phyloP scores from a whole-genome alignment of 2,113 vertebrate genomes.

The Todiramphus saurophagus region DNA sequence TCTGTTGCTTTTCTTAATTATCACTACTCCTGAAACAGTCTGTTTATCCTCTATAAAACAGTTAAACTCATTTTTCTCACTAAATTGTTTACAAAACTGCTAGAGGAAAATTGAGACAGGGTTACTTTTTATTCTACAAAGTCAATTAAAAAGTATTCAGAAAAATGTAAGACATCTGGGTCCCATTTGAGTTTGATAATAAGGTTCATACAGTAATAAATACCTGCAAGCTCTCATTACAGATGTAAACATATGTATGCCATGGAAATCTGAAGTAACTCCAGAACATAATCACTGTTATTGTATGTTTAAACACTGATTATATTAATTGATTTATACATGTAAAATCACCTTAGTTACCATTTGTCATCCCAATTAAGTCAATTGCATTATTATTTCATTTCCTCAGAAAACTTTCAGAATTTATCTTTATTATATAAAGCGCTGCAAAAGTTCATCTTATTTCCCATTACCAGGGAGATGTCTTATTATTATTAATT shows the following conservation, averaged over 20 bases:
- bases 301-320: not conserved
- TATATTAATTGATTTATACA: not conserved
- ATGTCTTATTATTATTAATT: conserved; percentile 14
- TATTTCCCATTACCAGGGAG: not conserved
- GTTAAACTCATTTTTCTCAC: not conserved
- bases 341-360: not conserved
- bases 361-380: not conserved
- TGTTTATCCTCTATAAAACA: not conserved
- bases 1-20: conserved; percentile 30
- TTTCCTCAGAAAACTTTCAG: not conserved
- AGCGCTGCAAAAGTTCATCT: not conserved
- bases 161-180: not conserved
- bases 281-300: not conserved
- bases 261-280: not conserved
- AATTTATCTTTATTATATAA: not conserved
- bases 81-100: not conserved
- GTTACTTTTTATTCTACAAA: not conserved
- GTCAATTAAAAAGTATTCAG: not conserved
- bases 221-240: not conserved
- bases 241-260: not conserved
- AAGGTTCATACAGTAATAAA: not conserved
- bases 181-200: not conserved
- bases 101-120: not conserved
- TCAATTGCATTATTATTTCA: not conserved
- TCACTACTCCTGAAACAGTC: not conserved